Percentiles rank a stretch among this genome's conserved stretches.
These are phyloP conservation scores for Microchirus variegatus DNA, from an alignment of 2,797 vertebrate genomes.

Conservation along the genomic window DNA sequence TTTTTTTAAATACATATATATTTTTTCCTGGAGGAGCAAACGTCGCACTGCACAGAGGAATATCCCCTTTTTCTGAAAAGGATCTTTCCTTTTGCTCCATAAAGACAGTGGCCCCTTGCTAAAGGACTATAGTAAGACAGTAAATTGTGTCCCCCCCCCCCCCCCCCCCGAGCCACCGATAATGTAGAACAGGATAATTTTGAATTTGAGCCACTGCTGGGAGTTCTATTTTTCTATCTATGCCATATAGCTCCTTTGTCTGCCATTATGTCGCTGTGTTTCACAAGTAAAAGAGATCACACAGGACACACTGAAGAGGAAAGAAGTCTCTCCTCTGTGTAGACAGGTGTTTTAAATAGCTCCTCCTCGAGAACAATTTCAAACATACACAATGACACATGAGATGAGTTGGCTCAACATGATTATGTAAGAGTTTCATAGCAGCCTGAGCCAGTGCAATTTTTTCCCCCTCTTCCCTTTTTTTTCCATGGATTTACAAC, in stretches of 20 bases:
- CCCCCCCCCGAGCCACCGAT: constrained; percentile 46
- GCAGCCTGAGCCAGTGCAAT: constrained; percentile 51
- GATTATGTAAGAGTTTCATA: constrained; percentile 73
- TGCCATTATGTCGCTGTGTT: constrained; percentile 59
- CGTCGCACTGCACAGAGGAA: constrained; percentile 61
- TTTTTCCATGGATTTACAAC: constrained; percentile 73
- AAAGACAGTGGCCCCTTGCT: constrained; percentile 51
- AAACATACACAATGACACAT: constrained; percentile 65
- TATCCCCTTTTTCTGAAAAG: constrained; percentile 49
- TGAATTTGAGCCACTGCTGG: constrained; percentile 58
- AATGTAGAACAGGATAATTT: constrained; percentile 66
- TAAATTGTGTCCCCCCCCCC: constrained; percentile 48
- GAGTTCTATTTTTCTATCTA: constrained; percentile 71
- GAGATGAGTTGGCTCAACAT: constrained; percentile 68
- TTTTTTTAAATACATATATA: constrained; percentile 9
- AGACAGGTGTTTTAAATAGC: constrained; percentile 61
- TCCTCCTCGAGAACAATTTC: constrained; percentile 62
- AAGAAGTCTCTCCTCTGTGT: constrained; percentile 32
- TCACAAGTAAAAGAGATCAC: constrained; percentile 42
- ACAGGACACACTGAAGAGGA: constrained; percentile 49
- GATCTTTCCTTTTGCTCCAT: constrained; percentile 54
- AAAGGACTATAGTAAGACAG: constrained; percentile 67
- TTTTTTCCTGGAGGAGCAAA: constrained; percentile 46
- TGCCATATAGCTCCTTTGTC: constrained; percentile 50
- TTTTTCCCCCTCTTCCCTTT: constrained; percentile 51